Evolutionary conservation across 2,113 vertebrate genomes (phyloP), one percentile per base, ranked within the genome.

Genomic region (Macheiramphus alcinus): DNA sequence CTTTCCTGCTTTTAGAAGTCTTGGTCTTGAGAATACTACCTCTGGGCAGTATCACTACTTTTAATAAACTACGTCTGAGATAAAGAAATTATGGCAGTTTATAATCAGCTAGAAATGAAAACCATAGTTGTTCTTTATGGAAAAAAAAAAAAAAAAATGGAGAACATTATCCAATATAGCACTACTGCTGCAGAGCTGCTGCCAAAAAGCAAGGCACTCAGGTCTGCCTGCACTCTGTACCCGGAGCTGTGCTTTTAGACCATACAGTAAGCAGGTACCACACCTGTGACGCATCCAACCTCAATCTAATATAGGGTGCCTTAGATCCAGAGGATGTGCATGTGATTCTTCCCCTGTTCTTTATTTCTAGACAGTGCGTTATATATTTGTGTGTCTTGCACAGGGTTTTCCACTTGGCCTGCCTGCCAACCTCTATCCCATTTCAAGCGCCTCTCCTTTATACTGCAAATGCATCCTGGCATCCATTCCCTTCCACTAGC

Each of bases 121-220:
- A 13, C 2, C 5, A 13, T 13, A 12, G 23, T 8, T 75, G 7
- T 18, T 65, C 4, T 59, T 83, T 63, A 10, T 45, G 34, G 14
- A 50, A 15, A 8, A 52, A 72, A 31, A 74, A 56, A 56, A 76
- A 26, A 85, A 56, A 8, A 12, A 19, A 7, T 14, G 10, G 9
- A 66, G 8, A 75, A 34, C 20, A 5, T 42, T 65, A 36, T 8
- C 26, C 4, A 17, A 3, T 55, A 43, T 13, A 80, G 23, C 10
- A 53, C 21, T 43, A 43, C 21, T 36, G 34, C n/a, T 1, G 2
- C 52, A 79, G 22, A 16, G 36, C 23, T 81, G n/a, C 50, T 63
- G 47, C 40, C 48, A 65, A 80, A 53, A 45, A 7, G 3, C 2
- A 59, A 86, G 10, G 6, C 16, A 3, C 40, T 29, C 0, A 0